phyloP scores from a whole-genome alignment of 2,113 vertebrate genomes.

The Anguilla japonica region DNA sequence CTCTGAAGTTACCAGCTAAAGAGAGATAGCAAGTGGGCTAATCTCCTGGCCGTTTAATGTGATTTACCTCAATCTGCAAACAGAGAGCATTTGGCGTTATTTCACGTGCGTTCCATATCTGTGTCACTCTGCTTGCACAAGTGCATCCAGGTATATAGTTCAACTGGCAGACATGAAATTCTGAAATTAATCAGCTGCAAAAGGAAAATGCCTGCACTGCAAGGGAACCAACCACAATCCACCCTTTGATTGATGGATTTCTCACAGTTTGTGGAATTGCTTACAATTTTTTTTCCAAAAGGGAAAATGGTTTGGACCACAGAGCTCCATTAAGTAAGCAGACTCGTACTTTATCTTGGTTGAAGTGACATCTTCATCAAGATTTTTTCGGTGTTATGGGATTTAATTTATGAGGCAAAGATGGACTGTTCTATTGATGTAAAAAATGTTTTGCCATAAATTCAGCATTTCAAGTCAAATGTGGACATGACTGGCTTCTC shows the following conservation, averaged over 20 bases:
- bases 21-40: conserved; percentile 56
- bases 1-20: conserved; percentile 47
- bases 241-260: background rate
- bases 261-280: conserved; percentile 6
- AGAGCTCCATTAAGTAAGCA: conserved; percentile 18
- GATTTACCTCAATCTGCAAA: conserved; percentile 56
- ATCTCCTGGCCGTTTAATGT: conserved; percentile 49
- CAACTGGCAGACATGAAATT: conserved; percentile 25
- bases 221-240: background rate
- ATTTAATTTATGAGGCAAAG: conserved; percentile 67
- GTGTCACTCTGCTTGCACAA: conserved; percentile 34
- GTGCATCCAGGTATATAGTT: conserved; percentile 7
- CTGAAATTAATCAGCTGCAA: conserved; percentile 12
- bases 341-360: conserved; percentile 66
- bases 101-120: conserved; percentile 43
- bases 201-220: background rate
- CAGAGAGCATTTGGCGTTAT: conserved; percentile 31
- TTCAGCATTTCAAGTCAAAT: conserved; percentile 25
- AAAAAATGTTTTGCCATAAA: conserved; percentile 44
- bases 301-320: background rate
- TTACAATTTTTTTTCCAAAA: conserved; percentile 13
- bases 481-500: background rate
- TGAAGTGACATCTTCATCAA: conserved; percentile 75
- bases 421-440: conserved; percentile 48
- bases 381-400: conserved; percentile 69